phyloP scores from a whole-genome alignment of 2,888 invertebrate genomes.

The Tachystola acroxantha region DNA sequence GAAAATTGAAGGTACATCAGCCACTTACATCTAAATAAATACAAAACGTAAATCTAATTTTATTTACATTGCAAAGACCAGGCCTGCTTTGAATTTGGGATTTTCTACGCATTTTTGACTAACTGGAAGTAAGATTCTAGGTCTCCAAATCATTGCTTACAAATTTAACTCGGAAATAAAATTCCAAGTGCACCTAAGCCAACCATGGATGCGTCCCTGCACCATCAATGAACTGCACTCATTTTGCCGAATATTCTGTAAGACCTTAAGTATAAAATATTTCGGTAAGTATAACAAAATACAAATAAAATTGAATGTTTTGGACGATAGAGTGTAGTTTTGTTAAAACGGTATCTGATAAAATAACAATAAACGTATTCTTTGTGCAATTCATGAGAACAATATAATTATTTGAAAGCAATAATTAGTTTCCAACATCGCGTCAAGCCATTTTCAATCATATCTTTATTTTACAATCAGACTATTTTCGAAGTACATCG shows the following conservation, averaged over 20 bases:
- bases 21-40: constrained; percentile 44
- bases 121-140: no score
- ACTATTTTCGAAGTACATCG: not conserved
- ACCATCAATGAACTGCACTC: no score
- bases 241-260: no score
- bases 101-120: no score
- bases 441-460: not conserved
- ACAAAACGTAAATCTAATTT: constrained; percentile 20
- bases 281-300: no score
- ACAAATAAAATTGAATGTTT: not conserved
- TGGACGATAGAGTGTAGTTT: constrained; percentile 1
- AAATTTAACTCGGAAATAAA: no score
- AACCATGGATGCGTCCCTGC: no score
- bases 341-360: not conserved
- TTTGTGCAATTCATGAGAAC: constrained; percentile 3
- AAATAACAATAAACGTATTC: not conserved
- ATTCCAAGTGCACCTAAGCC: no score
- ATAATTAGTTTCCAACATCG: not conserved
- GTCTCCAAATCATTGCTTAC: no score
- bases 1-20: constrained; percentile 13
- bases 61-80: not conserved
- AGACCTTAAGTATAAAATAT: no score
- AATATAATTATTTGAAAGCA: constrained; percentile 1
- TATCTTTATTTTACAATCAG: not conserved
- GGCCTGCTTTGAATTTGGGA: no score